Evolutionary conservation across 1,140 invertebrate species (phyloP).

Genomic region (Andricus grossulariae): DNA sequence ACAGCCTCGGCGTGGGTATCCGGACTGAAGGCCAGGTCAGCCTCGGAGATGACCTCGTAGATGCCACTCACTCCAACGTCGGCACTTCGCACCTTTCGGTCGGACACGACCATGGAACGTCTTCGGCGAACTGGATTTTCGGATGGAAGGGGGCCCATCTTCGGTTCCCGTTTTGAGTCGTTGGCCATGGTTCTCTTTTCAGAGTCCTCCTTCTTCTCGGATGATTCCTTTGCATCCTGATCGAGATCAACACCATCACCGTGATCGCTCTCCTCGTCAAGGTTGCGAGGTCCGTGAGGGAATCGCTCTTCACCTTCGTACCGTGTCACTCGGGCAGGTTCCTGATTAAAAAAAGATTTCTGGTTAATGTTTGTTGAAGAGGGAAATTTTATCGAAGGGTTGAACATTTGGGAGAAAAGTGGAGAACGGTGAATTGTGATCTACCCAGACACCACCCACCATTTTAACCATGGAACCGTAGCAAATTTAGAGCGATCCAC

Average conservation of each 20-base stretch:
- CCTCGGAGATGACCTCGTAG: slow-evolving; percentile 94
- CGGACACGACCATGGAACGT: slow-evolving; percentile 82
- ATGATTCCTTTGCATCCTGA: slow-evolving; percentile 38
- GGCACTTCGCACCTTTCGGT: slow-evolving; percentile 85
- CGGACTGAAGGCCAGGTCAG: slow-evolving; percentile 92
- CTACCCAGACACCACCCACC: no score
- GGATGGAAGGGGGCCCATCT: not conserved
- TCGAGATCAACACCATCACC: slow-evolving; percentile 22
- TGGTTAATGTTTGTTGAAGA: no score
- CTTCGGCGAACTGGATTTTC: slow-evolving; percentile 69
- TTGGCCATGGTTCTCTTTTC: not conserved
- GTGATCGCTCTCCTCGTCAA: slow-evolving; percentile 75
- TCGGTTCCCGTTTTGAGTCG: not conserved
- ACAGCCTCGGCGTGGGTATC: slow-evolving; percentile 87
- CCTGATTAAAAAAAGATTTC: slow-evolving; percentile 63
- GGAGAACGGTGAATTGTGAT: no score
- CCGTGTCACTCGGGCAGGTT: slow-evolving; percentile 75
- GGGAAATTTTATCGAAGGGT: no score
- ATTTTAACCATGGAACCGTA: no score
- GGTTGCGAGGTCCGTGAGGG: slow-evolving; percentile 87
- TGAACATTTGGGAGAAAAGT: no score
- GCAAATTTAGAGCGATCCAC: no score
- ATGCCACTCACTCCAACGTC: slow-evolving; percentile 91
- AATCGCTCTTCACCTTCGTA: slow-evolving; percentile 83
- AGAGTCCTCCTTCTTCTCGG: not conserved